Percentiles rank a stretch among this genome's conserved stretches.
phyloP scores from a whole-genome alignment of 1,140 invertebrate species.

The Apolygus lucorum region DNA sequence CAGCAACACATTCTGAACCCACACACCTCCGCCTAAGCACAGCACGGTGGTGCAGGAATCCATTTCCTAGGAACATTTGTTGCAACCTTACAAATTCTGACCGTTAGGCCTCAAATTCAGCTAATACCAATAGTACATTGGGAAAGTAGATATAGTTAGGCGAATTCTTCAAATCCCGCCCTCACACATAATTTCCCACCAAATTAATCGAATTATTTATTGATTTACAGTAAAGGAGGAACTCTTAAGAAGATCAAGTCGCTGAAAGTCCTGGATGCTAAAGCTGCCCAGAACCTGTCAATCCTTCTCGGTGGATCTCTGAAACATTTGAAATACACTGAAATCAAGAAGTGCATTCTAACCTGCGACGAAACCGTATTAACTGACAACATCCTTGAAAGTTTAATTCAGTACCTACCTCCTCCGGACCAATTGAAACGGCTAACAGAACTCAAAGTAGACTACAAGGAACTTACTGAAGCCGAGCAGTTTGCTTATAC shows the following conservation, averaged over 20 bases:
- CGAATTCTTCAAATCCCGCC: too few relatives aligned
- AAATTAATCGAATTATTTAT: too few relatives aligned
- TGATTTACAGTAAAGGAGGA: slow-evolving; percentile 45
- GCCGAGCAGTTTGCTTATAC: slow-evolving; percentile 91
- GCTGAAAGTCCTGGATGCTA: slow-evolving; percentile 81
- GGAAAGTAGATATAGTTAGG: too few relatives aligned
- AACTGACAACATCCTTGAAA: slow-evolving; percentile 68
- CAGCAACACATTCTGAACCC: too few relatives aligned
- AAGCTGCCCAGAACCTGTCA: slow-evolving; percentile 89
- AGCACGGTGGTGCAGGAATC: too few relatives aligned
- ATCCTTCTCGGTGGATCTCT: slow-evolving; percentile 82
- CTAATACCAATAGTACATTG: too few relatives aligned
- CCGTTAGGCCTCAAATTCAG: too few relatives aligned
- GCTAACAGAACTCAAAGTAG: slow-evolving; percentile 64
- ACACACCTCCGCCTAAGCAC: too few relatives aligned
- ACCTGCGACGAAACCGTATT: slow-evolving; percentile 78
- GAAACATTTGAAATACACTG: slow-evolving; percentile 76
- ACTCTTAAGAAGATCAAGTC: slow-evolving; percentile 81
- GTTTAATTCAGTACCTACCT: slow-evolving; percentile 81
- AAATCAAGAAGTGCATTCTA: slow-evolving; percentile 75
- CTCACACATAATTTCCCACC: too few relatives aligned
- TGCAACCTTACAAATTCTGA: too few relatives aligned
- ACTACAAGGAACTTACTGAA: slow-evolving; percentile 74
- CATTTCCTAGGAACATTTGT: too few relatives aligned
- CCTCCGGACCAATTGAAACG: slow-evolving; percentile 78